A percentile compares a stretch with the other conserved stretches of the same genome.
These are phyloP conservation scores for Agonopterix arenella DNA, from an alignment of 2,888 invertebrate species.

Conservation along the genomic window DNA sequence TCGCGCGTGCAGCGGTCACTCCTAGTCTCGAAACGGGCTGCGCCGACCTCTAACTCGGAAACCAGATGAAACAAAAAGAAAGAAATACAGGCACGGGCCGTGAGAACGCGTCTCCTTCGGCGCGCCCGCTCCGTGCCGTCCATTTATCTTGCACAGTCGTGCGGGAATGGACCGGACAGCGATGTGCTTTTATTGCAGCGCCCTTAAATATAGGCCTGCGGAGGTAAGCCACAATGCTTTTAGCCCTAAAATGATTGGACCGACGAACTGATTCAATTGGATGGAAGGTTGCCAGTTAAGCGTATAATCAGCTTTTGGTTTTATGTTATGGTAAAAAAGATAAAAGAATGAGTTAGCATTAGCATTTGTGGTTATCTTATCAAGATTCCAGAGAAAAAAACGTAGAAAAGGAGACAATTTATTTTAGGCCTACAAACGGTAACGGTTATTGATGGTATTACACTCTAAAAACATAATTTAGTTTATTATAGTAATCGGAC, in stretches of 20 bases:
- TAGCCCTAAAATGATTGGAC: constrained; percentile 53
- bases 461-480: too few species aligned
- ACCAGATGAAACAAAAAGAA: constrained; percentile 68
- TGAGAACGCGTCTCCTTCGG: constrained; percentile 69
- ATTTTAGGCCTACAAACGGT: too few species aligned
- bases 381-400: too few species aligned
- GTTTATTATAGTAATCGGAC: too few species aligned
- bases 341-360: too few species aligned
- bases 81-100: constrained; percentile 68
- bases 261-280: constrained; percentile 36
- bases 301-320: not conserved
- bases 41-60: constrained; percentile 71
- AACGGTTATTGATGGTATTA: too few species aligned
- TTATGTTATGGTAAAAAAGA: not conserved
- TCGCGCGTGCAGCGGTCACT: constrained; percentile 65
- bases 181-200: constrained; percentile 72
- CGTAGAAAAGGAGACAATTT: too few species aligned
- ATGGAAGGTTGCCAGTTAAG: constrained; percentile 4
- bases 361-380: too few species aligned
- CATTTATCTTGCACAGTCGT: constrained; percentile 75
- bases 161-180: constrained; percentile 67
- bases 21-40: constrained; percentile 49
- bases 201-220: constrained; percentile 70
- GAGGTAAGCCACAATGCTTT: constrained; percentile 55
- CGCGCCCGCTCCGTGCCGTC: constrained; percentile 46